Base-by-base conservation (phyloP, 2,113 vertebrate genomes). In the Neopipo cinnamomea region DNA sequence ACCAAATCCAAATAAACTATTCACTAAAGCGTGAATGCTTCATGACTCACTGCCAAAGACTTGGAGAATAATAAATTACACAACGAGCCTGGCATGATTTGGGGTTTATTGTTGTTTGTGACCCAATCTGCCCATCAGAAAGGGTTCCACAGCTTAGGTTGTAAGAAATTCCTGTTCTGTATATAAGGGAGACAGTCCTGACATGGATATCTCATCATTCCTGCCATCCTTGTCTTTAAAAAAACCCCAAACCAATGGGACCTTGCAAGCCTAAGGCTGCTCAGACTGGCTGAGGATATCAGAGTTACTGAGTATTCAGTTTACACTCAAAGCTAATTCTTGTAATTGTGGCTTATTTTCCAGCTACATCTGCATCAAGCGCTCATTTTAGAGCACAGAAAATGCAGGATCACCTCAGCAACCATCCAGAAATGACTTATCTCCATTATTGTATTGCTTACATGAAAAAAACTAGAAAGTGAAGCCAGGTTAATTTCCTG, bases 381-480 rank as follows among this genome's bases (percentile, higher is more conserved):
- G 74, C 28, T 62, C 49, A 46, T 58, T 85, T 66, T 39, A 46
- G 66, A 22, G 49, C 47, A 74, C 14, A 67, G 58, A 93, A 72
- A 37, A 77, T 24, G 18, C 23, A 39, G 33, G 11, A 74, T 20
- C 72, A 52, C 22, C 53, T 53, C 30, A 14, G 44, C 47, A 85
- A 68, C 18, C 4, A 27, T 10, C 49, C 30, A 65, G 49, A 91
- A 91, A 37, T 41, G 8, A 76, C 35, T 73, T 2, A 75, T 12
- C 47, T 30, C 68, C 28, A 39, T 63, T 83, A 62, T 5, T 91
- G 25, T 30, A 49, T 16, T 59, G 67, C 58, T 92, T 50, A 83
- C 77, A 62, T 23, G 70, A 75, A 88, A 95, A 95, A 95, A 88
- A 70, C 30, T 83, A 70, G 68, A 79, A 96, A 87, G 81, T 21